Percentiles rank a stretch among this genome's conserved stretches.
Conservation (phyloP, 1,140 invertebrate genomes). For the Penaeus indicus region DNA sequence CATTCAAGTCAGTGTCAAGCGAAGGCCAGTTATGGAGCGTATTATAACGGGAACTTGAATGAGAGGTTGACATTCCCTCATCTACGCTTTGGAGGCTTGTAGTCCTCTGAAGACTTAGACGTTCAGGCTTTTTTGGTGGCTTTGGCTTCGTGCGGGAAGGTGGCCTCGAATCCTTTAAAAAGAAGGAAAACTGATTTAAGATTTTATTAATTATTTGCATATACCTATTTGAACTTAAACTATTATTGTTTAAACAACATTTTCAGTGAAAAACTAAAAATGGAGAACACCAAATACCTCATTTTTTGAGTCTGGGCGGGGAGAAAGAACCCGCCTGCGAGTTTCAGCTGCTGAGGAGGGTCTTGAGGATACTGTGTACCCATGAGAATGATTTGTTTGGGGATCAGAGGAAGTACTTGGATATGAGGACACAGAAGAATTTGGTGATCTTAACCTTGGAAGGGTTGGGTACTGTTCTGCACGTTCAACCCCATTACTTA, state of each 20-base stretch:
- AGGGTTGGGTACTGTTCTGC: conserved; percentile 58
- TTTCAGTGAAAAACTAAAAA: background rate
- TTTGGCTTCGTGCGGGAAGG: conserved; percentile 72
- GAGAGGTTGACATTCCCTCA: conserved; percentile 54
- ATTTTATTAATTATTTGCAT: background rate
- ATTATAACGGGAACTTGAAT: background rate
- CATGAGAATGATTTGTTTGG: conserved; percentile 1
- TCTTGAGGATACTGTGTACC: conserved; percentile 5
- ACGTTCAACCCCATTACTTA: conserved; percentile 34
- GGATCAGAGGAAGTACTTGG: conserved; percentile 9
- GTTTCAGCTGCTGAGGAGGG: conserved; percentile 34
- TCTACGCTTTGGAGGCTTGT: conserved; percentile 84
- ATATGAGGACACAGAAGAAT: conserved; percentile 44
- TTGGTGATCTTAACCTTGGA: conserved; percentile 51
- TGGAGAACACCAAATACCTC: conserved; percentile 12
- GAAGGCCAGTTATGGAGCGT: conserved; percentile 53
- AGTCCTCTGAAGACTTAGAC: conserved; percentile 84
- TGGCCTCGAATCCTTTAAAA: conserved; percentile 51
- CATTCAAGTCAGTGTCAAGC: conserved; percentile 30
- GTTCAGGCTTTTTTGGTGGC: conserved; percentile 86
- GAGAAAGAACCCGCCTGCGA: conserved; percentile 44
- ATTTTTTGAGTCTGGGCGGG: conserved; percentile 55
- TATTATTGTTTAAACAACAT: background rate
- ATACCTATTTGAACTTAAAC: background rate
- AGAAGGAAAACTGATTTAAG: background rate